Evolutionary conservation across 2,797 vertebrate genomes (phyloP).

Genomic region (Crocidura indochinensis): DNA sequence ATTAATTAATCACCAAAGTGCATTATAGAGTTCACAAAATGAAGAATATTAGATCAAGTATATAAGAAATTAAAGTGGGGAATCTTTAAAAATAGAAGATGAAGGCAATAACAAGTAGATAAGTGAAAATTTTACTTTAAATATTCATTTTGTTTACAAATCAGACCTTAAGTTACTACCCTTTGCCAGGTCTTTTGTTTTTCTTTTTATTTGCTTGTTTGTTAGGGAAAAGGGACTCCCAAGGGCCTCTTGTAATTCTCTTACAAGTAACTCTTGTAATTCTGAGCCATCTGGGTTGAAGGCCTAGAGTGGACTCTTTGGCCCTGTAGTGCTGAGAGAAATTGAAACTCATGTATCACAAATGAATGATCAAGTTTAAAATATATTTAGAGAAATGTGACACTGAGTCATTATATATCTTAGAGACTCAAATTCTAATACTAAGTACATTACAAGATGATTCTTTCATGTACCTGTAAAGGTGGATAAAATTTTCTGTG

Average conservation of each 20-base stretch:
- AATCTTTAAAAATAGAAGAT: neutral
- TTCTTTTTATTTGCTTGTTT: neutral
- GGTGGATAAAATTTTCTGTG: neutral
- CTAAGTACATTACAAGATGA: neutral
- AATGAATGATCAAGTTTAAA: too few species aligned
- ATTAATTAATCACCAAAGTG: neutral
- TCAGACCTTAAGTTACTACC: neutral
- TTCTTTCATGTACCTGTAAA: neutral
- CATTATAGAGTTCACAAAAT: neutral
- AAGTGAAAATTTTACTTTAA: neutral
- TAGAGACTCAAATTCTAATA: neutral
- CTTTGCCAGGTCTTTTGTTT: neutral
- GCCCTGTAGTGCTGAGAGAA: too few species aligned
- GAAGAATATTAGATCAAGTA: neutral
- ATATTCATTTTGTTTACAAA: slow-evolving; percentile 31
- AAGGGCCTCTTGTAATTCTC: neutral
- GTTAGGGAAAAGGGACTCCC: neutral
- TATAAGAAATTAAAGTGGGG: slow-evolving; percentile 25
- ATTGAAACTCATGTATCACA: too few species aligned
- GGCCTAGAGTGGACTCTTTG: too few species aligned
- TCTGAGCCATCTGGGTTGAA: too few species aligned
- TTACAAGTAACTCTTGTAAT: too few species aligned
- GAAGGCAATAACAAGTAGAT: neutral
- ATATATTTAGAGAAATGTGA: neutral
- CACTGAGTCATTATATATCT: neutral